Base-by-base conservation (phyloP, 2,113 vertebrate genomes). In the Melanerpes aurifrons region DNA sequence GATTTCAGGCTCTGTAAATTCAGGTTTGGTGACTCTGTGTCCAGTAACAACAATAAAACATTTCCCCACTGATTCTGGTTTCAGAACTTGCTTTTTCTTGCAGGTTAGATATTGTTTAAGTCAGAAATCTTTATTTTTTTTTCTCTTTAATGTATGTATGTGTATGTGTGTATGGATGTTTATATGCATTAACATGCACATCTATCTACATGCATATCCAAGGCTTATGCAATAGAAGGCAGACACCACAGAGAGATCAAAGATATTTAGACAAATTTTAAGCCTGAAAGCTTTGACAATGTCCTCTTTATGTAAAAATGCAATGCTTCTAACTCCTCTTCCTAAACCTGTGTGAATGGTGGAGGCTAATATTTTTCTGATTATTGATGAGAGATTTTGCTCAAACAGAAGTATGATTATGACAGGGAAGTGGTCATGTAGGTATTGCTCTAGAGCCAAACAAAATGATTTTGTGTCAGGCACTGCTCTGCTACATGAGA, bases 201-300 rank as follows among this genome's bases (percentile, higher is more conserved):
- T 21, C 57, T 87, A 47, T 59, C 45, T 85, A 21, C 31, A 35
- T 35, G 10, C 19, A 61, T 74, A 57, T 10, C 28, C 26, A 57
- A 68, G 15, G 48, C 31, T 89, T 85, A 68, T 21, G 31, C 91
- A 87, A 64, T 25, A 87, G 64, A 82, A 81, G 18, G 18, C 89
- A 91, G 62, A 77, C 83, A 83, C 71, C 62, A 77, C 31, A 47
- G 75, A 35, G 20, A 69, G 19, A 77, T 92, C n/a, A 89, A 89
- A 82, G 22, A 53, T n/a, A 59, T 68, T 82, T 80, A 82, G 25
- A 80, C 43, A 70, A 63, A 82, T 37, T 78, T 93, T 70, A 64
- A 88, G 45, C 45, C 70, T 85, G 78, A 93, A 91, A 93, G 43
- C 64, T 80, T 87, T 74, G 87, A 25, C 69, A 61, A 31, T 32